Evolutionary conservation across 2,113 vertebrate genomes (phyloP).

Genomic region (Scartelaos histophorus): DNA sequence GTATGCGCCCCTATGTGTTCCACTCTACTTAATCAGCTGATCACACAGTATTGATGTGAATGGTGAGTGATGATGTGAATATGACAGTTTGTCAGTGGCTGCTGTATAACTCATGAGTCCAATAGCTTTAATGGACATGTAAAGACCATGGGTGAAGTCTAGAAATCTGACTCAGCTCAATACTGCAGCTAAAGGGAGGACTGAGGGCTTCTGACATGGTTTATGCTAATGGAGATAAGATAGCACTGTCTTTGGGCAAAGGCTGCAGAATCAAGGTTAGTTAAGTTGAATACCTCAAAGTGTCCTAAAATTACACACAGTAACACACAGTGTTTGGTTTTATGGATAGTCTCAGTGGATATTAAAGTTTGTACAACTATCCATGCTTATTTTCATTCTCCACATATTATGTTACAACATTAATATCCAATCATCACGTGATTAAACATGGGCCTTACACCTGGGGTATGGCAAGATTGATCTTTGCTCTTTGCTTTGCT

Average conservation of each 20-base stretch:
- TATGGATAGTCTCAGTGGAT: no score
- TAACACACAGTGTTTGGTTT: background rate
- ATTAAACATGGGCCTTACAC: no score
- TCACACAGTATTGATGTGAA: slow-evolving; percentile 47
- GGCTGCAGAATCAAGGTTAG: slow-evolving; percentile 15
- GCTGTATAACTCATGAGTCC: slow-evolving; percentile 55
- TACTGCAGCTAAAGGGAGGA: background rate
- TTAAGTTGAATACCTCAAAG: slow-evolving; percentile 7
- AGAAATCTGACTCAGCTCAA: slow-evolving; percentile 63
- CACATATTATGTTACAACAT: no score
- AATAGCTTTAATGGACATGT: slow-evolving; percentile 69
- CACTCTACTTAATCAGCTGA: slow-evolving; percentile 65
- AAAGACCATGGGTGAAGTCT: slow-evolving; percentile 48
- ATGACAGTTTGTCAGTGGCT: slow-evolving; percentile 63
- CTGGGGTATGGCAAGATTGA: no score
- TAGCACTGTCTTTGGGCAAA: background rate
- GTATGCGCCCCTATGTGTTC: slow-evolving; percentile 14
- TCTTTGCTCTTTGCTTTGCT: no score
- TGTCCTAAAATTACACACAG: background rate
- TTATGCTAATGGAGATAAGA: slow-evolving; percentile 8
- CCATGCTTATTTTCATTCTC: no score
- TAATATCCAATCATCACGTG: no score
- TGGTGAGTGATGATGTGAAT: slow-evolving; percentile 65
- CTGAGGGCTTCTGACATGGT: slow-evolving; percentile 20
- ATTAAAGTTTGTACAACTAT: no score